Evolutionary conservation across 2,888 invertebrate genomes (phyloP).

Genomic region (Cacoxenus indagator): DNA sequence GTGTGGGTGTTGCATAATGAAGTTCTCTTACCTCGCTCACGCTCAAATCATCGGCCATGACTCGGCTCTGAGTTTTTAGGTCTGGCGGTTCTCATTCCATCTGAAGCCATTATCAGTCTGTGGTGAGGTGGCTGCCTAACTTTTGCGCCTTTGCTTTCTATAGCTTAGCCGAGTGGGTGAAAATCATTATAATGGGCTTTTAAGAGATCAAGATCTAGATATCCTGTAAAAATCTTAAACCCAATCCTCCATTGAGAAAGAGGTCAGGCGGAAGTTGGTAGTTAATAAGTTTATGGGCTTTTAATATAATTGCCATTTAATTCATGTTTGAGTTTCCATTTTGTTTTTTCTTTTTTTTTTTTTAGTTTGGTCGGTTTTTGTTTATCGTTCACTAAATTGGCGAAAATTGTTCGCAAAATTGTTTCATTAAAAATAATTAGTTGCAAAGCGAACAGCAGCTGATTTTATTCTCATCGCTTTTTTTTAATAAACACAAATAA

Average conservation of each 20-base stretch:
- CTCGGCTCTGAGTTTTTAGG: not conserved
- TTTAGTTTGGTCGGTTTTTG: no score
- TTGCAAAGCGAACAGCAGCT: not conserved
- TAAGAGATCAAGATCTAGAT: no score
- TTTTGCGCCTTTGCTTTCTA: not conserved
- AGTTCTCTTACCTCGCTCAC: no score
- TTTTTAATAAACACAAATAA: no score
- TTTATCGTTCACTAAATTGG: not conserved
- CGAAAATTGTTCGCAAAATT: not conserved
- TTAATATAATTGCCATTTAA: conserved; percentile 42
- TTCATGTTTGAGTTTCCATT: conserved; percentile 34
- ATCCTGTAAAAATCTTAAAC: no score
- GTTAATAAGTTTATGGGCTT: conserved; percentile 51
- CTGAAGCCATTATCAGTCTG: conserved; percentile 23
- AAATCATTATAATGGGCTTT: not conserved
- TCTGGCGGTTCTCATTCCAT: conserved; percentile 17
- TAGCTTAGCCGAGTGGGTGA: not conserved
- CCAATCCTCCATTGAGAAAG: no score
- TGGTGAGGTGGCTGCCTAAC: not conserved
- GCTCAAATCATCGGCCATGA: no score
- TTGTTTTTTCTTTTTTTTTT: not conserved
- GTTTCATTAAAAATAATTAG: conserved; percentile 13
- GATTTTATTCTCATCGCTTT: conserved; percentile 28
- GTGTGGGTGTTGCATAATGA: no score
- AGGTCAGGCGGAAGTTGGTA: no score